Percentiles rank a stretch among this genome's conserved stretches.
Evolutionary conservation across 2,797 vertebrate genomes (phyloP).

Genomic region (Hipposideros larvatus): DNA sequence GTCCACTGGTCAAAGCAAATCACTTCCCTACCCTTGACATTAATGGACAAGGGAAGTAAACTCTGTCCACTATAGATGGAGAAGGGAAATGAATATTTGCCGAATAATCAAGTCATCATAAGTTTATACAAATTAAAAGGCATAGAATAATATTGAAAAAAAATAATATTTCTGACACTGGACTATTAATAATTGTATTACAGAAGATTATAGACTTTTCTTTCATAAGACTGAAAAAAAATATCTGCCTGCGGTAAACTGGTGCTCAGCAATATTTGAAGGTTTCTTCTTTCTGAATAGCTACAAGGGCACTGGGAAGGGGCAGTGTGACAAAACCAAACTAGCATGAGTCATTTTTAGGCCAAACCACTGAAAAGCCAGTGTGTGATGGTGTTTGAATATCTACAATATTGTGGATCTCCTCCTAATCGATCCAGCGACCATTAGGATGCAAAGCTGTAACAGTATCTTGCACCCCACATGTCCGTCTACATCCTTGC

Average conservation of each 20-base stretch:
- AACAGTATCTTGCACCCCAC: background rate
- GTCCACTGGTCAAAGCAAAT: background rate
- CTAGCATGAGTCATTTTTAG: background rate
- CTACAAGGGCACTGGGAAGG: background rate
- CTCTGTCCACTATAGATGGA: background rate
- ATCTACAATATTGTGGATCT: background rate
- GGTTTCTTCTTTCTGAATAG: background rate
- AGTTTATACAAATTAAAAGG: background rate
- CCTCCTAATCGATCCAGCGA: background rate
- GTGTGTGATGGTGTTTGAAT: background rate
- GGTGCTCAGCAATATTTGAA: background rate
- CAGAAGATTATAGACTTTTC: background rate
- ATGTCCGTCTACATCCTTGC: background rate
- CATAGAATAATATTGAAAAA: background rate
- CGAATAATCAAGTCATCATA: background rate
- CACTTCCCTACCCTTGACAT: background rate
- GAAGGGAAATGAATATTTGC: background rate
- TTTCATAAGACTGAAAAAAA: background rate
- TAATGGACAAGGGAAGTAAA: background rate
- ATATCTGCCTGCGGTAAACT: background rate
- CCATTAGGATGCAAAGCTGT: background rate
- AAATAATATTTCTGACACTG: background rate
- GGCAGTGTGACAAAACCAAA: background rate
- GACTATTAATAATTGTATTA: background rate
- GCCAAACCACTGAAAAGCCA: background rate